A percentile compares a stretch with the other conserved stretches of the same genome.
phyloP scores from a whole-genome alignment of 2,113 vertebrate species.

The Dicrurus megarhynchus region DNA sequence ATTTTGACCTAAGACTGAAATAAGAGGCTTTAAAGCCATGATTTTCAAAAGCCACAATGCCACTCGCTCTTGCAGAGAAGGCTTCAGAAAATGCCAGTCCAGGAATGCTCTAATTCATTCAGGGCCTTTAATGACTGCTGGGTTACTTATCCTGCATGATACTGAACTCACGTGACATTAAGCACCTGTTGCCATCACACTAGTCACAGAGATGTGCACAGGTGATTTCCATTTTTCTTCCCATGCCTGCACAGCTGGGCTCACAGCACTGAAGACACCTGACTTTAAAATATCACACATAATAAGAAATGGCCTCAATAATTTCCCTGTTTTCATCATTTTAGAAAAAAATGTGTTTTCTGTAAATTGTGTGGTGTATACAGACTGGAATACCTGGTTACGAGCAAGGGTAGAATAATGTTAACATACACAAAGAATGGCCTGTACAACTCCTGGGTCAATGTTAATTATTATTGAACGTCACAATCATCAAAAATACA shows the following conservation, averaged over 20 bases:
- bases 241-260: not conserved
- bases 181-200: not conserved
- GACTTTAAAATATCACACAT: not conserved
- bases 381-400: not conserved
- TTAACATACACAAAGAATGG: not conserved
- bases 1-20: not conserved
- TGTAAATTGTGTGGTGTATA: not conserved
- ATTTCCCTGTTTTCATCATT: not conserved
- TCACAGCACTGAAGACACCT: not conserved
- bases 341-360: not conserved
- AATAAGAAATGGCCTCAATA: not conserved
- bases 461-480: conserved; percentile 11
- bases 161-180: not conserved
- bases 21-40: not conserved
- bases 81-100: not conserved
- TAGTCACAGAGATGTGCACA: not conserved
- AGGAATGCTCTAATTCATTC: not conserved
- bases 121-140: not conserved
- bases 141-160: not conserved
- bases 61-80: not conserved
- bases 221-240: not conserved
- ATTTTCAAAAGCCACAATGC: not conserved
- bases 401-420: not conserved
- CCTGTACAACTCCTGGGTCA: not conserved
- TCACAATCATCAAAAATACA: conserved; percentile 21